phyloP scores from a whole-genome alignment of 2,888 invertebrate genomes.

The Lymantria monacha region DNA sequence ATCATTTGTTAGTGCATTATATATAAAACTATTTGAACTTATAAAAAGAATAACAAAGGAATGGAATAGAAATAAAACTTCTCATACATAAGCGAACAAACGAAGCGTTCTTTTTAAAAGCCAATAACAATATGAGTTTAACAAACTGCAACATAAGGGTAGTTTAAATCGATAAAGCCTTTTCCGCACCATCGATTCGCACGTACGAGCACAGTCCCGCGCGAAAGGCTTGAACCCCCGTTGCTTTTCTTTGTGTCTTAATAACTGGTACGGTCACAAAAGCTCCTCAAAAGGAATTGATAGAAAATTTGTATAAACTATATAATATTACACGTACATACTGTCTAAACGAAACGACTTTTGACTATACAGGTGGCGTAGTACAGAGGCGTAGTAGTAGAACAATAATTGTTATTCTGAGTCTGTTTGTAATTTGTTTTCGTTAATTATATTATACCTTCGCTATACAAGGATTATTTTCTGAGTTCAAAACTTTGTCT shows the following conservation, averaged over 20 bases:
- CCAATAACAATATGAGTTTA: conserved; percentile 66
- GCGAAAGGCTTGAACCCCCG: conserved; percentile 35
- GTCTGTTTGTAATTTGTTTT: no score
- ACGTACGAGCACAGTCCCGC: conserved; percentile 38
- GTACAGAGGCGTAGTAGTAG: no score
- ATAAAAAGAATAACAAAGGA: no score
- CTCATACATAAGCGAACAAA: conserved; percentile 23
- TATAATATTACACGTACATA: conserved; percentile 17
- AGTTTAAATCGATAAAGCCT: conserved; percentile 63
- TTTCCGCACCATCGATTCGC: conserved; percentile 61
- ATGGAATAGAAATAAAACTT: conserved; percentile 13
- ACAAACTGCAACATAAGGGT: conserved; percentile 59
- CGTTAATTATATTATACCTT: no score
- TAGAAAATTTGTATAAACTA: conserved; percentile 56
- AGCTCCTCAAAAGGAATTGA: conserved; percentile 60
- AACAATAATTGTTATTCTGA: no score
- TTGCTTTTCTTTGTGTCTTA: conserved; percentile 58
- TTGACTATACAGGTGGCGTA: no score
- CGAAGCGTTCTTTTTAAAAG: conserved; percentile 39
- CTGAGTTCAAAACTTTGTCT: no score
- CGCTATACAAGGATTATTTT: no score
- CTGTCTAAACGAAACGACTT: no score
- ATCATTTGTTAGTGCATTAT: no score
- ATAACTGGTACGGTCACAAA: conserved; percentile 54
- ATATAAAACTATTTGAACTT: no score